Evolutionary conservation across 2,888 invertebrate genomes (phyloP).

Genomic region (Pocota personata): DNA sequence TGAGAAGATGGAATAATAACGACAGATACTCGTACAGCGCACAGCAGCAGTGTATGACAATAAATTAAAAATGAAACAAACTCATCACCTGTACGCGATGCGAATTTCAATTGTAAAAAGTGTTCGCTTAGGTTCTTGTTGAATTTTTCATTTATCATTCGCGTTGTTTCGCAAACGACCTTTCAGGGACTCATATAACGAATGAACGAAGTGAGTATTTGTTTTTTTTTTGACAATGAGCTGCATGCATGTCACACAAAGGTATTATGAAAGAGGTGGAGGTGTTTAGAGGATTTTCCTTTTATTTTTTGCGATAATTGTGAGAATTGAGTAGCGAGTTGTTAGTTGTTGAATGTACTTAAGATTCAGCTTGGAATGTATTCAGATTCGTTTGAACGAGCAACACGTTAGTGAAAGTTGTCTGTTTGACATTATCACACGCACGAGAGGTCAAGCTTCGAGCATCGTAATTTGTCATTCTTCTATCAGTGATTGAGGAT

Average conservation of each 20-base stretch:
- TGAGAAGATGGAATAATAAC: conserved; percentile 40
- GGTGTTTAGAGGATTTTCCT: neutral
- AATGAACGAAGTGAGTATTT: neutral
- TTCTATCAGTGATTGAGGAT: too few relatives aligned
- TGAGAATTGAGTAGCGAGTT: neutral
- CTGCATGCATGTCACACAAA: conserved; percentile 16
- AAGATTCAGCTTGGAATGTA: neutral
- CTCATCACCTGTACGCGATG: conserved; percentile 69
- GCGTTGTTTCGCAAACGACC: conserved; percentile 37
- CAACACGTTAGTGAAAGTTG: too few relatives aligned
- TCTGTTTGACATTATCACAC: too few relatives aligned
- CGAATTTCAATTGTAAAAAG: conserved; percentile 63
- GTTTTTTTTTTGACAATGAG: conserved; percentile 11
- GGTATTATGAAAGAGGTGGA: neutral
- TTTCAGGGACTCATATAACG: conserved; percentile 14
- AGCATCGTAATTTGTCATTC: too few relatives aligned
- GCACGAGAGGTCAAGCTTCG: too few relatives aligned
- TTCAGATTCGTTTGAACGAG: neutral
- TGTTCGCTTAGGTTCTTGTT: conserved; percentile 29
- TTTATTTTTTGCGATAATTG: neutral
- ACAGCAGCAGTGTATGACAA: conserved; percentile 49
- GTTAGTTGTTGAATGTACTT: conserved; percentile 23
- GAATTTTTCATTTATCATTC: conserved; percentile 54
- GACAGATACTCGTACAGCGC: conserved; percentile 35
- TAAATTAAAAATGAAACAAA: conserved; percentile 73